Evolutionary conservation across 1,140 invertebrate genomes (phyloP), one percentile per base, ranked within the genome.

Genomic region (Drosophila burlai): DNA sequence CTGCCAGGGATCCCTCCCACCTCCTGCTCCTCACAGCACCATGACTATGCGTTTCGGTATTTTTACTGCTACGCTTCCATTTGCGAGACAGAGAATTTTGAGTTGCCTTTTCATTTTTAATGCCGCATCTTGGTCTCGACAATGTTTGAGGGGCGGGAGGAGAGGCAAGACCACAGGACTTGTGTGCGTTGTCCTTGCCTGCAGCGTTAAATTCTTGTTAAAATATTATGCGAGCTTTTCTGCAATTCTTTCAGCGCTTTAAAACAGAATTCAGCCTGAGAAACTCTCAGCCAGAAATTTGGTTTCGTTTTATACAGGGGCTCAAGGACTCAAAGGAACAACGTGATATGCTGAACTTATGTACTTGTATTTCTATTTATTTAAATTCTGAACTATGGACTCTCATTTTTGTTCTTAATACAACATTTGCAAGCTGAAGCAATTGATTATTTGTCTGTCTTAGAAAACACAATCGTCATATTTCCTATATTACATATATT

Each of bases 121-220:
- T 85, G 78, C 69, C 68, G 55, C 77, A 81, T 75, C 83, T 85
- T 62, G 71, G 65, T 76, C 69, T 83, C 36, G 46, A 60, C 75
- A 76, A 64, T 77, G 63, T 79, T 55, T 46, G 59, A 11, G 29
- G 15, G 26, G 13, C 4, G 26, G 6, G 1, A 29, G 52, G 36
- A 9, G 45, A 10, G 16, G 31, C 50, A 43, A 40, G 57, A 61
- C 49, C 40, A 57, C 45, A 60, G 69, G 67, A 72, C 54, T 73
- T 60, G 67, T 73, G 68, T 73, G 69, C 69, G 34, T 73, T 63
- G 81, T 76, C 83, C 84, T 87, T 71, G 83, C 83, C 83, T 71
- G 66, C 63, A 83, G 83, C 83, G 65, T 83, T 78, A 87, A 87
- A 87, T 87, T 87, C 83, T 87, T 87, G 76, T 74, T 83, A 80